Conservation (phyloP, 2,888 invertebrate species). For the Amblyjoppa fuscipennis region DNA sequence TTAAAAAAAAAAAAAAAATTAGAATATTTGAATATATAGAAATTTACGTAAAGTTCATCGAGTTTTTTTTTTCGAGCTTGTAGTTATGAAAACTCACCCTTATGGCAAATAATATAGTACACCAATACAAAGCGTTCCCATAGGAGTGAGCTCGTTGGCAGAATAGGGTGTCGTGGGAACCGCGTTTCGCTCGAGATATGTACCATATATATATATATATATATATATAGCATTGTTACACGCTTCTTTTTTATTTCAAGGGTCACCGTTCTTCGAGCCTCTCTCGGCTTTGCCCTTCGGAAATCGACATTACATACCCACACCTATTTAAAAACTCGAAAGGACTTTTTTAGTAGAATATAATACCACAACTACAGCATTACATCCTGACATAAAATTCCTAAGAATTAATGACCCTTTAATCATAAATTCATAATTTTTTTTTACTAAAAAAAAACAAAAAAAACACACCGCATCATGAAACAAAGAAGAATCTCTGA, state of each 20-base stretch:
- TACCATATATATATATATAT: conserved; percentile 14
- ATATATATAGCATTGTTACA: conserved; percentile 73
- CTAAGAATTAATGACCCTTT: no score
- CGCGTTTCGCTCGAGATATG: conserved; percentile 76
- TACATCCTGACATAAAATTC: no score
- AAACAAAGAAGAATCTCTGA: no score
- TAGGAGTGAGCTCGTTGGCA: conserved; percentile 71
- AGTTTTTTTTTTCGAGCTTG: background rate
- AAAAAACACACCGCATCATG: no score
- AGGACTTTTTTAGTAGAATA: conserved; percentile 16
- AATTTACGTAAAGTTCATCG: background rate
- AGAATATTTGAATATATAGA: background rate
- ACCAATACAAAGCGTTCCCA: conserved; percentile 76
- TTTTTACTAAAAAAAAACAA: no score
- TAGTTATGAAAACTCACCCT: conserved; percentile 73
- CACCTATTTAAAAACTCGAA: conserved; percentile 11
- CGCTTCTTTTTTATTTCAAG: conserved; percentile 59
- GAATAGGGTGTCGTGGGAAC: conserved; percentile 81
- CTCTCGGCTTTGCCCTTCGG: conserved; percentile 35
- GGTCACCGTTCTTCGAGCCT: conserved; percentile 70
- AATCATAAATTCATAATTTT: no score
- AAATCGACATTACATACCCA: conserved; percentile 31
- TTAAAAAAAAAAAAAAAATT: background rate
- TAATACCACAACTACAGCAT: background rate
- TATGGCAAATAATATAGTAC: conserved; percentile 59